These are phyloP conservation scores for Macrobrachium rosenbergii DNA, from an alignment of 1,140 invertebrate species.

Conservation along the genomic window DNA sequence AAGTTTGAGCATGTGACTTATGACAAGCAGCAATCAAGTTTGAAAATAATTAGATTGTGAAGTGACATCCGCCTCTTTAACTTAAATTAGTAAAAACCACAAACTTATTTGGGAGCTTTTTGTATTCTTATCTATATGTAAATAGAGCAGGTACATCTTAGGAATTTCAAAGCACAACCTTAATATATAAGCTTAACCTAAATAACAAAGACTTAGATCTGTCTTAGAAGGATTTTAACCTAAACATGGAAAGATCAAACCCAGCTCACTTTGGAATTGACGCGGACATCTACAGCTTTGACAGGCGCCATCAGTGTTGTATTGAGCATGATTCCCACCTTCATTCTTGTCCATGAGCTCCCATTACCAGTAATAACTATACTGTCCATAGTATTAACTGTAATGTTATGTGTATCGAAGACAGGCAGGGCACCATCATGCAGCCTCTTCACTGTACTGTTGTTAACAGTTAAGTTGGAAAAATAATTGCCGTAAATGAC, in stretches of 20 bases:
- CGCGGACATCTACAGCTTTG: background rate
- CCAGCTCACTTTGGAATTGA: background rate
- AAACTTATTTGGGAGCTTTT: too few species aligned
- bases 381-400: constrained; percentile 38
- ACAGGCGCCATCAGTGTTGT: background rate
- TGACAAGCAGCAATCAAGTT: background rate
- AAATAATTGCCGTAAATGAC: constrained; percentile 9
- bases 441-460: constrained; percentile 31
- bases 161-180: too few species aligned
- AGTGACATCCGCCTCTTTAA: too few species aligned
- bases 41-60: too few species aligned
- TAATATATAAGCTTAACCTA: too few species aligned
- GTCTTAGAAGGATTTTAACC: too few species aligned
- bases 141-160: too few species aligned
- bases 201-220: too few species aligned
- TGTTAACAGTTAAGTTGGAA: background rate
- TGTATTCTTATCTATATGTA: too few species aligned
- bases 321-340: background rate
- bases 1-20: background rate
- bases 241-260: too few species aligned
- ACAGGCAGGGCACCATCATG: constrained; percentile 32
- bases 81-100: too few species aligned
- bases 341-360: background rate
- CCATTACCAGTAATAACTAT: constrained; percentile 10
- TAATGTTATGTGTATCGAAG: background rate